Evolutionary conservation across 2,113 vertebrate genomes (phyloP), one percentile per base, ranked within the genome.

Genomic region (Gallinago paraguaiae): DNA sequence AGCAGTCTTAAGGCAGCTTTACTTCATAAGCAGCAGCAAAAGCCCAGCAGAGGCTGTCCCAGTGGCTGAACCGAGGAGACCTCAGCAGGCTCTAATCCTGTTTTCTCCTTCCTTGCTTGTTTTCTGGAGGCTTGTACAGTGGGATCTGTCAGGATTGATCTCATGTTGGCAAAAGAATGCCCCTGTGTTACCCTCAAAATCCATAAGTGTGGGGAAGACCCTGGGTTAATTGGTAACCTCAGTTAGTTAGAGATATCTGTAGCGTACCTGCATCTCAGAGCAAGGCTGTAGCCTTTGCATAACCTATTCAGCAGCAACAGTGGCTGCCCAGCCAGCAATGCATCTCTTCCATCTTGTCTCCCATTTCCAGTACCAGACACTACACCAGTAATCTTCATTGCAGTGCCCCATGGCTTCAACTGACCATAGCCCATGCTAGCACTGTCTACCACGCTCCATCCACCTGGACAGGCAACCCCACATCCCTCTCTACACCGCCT

Each of bases 391-490:
- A n/a, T 27, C 39, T 56, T 59, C 9, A 1, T 3, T 39, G 68
- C 91, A 76, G 24, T 24, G 68, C 33, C 65, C 76, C 39, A 9
- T 1, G 79, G 63, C 79, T 90, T 89, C 61, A 61, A 24, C 2
- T 0, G 0, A 57, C 30, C 54, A 51, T 7, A 28, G 37, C 28
- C 43, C 64, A 35, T 0, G 2, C 27, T 7, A 63, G 37, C 2
- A 3, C 63, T 2, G 1, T 35, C 54, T 7, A 5, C 41, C 41
- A 61, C 35, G 37, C 27, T 74, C 41, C 76, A 22, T 31, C 41
- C 59, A 11, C 41, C 35, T 22, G 45, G 43, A 20, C 0, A 2
- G 10, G 41, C 39, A 31, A 27, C 8, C 59, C 76, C 69, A 54
- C 35, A 51, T 7, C 51, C 20, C 30, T 84, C 51, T 46, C 60